A percentile compares a stretch with the other conserved stretches of the same genome.
Evolutionary conservation across 2,888 invertebrate genomes (phyloP).

Genomic region (Strigamia crassipes): DNA sequence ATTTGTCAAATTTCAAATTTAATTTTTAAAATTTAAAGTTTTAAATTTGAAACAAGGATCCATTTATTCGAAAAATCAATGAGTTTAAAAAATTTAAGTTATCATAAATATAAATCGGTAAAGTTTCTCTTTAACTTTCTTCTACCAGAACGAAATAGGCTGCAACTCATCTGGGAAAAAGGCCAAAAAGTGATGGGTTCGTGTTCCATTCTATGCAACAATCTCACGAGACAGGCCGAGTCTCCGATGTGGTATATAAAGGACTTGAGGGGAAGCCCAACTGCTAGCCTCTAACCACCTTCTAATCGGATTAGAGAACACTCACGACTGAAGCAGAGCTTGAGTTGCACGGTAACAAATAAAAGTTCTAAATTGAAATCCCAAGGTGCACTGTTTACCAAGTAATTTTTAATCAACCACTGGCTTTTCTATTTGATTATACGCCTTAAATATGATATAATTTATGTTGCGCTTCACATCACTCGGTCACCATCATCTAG

Average conservation of each 20-base stretch:
- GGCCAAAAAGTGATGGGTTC: constrained; percentile 34
- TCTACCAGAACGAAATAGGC: constrained; percentile 2
- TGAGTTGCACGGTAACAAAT: constrained; percentile 24
- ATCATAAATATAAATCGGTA: constrained; percentile 34
- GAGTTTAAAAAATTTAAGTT: too few species aligned
- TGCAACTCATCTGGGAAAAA: constrained; percentile 28
- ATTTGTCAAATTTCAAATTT: background rate
- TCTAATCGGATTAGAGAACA: constrained; percentile 30
- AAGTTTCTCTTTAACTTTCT: constrained; percentile 28
- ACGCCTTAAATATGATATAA: background rate
- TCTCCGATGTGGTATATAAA: constrained; percentile 24
- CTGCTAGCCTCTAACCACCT: constrained; percentile 31
- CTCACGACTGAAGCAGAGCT: background rate
- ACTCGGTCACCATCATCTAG: constrained; percentile 14
- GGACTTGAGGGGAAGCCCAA: constrained; percentile 18
- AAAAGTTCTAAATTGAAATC: background rate
- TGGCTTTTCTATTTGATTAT: background rate
- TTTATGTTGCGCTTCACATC: background rate
- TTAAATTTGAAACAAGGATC: too few species aligned
- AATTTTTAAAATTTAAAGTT: background rate
- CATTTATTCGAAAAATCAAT: background rate
- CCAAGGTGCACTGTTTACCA: background rate
- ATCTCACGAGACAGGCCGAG: constrained; percentile 22
- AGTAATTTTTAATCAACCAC: constrained; percentile 28
- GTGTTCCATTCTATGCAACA: constrained; percentile 37